Evolutionary conservation across 1,140 invertebrate genomes (phyloP), one percentile per base, ranked within the genome.

Genomic region (Drosophila pseudoananassae): DNA sequence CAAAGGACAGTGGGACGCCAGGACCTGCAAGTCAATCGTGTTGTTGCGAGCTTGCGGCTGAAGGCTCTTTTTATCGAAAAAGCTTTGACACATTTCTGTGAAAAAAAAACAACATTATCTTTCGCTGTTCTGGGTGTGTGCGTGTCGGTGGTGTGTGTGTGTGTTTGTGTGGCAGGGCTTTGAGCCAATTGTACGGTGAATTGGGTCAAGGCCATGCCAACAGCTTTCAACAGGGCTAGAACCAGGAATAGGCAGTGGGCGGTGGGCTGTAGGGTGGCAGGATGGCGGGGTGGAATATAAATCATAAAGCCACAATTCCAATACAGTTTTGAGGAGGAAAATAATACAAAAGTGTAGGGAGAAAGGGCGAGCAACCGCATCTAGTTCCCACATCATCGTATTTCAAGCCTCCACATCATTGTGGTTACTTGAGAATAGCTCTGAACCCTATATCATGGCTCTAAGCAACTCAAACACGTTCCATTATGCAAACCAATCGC

Each of bases 151-250:
- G 20, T 20, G 20, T n/a, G 23, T 54, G 15, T 66, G 12, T 58
- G 12, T 3, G 29, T 17, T 5, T 40, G 15, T 60, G 57, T 36
- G 49, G 46, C 76, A 70, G 77, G 64, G 79, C 79, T 72, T 50
- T 55, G 55, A 72, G 29, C 43, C 63, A 63, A 52, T 50, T 69
- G 25, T 55, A 53, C 33, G 60, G 38, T 58, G 43, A 85, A 87
- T 59, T 85, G 57, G 82, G 82, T 85, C 82, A 85, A 85, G 82
- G 82, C 82, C 82, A 85, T 65, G 31, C 29, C 40, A 68, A 71
- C 46, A 85, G 51, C 72, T 76, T 64, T 73, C 50, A 70, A 70
- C 66, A 56, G 43, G 63, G 63, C 43, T 31, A 56, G 47, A 40
- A 27, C 43, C 53, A 69, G 43, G 43, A 47, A 36, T 5, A 45